Evolutionary conservation across 2,888 invertebrate species (phyloP), one percentile per base, ranked within the genome.

Genomic region (Spialia ferax): DNA sequence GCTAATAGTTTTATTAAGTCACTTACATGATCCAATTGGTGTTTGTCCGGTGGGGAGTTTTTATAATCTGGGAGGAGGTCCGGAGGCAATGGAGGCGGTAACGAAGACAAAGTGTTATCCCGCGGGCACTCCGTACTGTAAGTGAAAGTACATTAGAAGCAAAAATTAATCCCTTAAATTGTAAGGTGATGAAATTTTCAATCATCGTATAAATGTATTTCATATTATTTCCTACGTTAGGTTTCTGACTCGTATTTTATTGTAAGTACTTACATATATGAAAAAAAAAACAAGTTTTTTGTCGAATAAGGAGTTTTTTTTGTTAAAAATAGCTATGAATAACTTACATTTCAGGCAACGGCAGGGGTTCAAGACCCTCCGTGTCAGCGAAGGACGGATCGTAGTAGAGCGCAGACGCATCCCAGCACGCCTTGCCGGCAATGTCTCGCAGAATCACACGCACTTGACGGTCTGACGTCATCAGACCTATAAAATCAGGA

Each of bases 361-460:
- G 83, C 5, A 89, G 74, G 2, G 85, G 83, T 55, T 87, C 85
- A 0, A 85, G 76, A 0, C 85, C 83, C 15, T 87, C 89, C 0
- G 84, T 77, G 0, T 81, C 74, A 1, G 82, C 78, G 32, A 82
- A 80, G 1, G 94, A 93, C 0, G 97, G 97, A 77, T 96, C 96
- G 82, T 96, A 96, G 88, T 98, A 98, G 0, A 99, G 94, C 69
- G 98, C 97, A 0, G 98, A 97, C 45, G 98, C 98, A 89, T 99
- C 99, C 99, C 99, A 99, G 78, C 98, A 98, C 60, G 98, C 97
- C 91, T 99, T 99, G 59, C 99, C 99, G 32, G 97, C 97, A 65
- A 99, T 94, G 90, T 99, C 99, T 8, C 99, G 95, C 70, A 99
- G 91, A 13, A 99, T 91, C 22, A 99, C 96, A 38, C 99, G 95